phyloP scores from a whole-genome alignment of 2,797 vertebrate genomes.

The Pseudomugil tenellus region DNA sequence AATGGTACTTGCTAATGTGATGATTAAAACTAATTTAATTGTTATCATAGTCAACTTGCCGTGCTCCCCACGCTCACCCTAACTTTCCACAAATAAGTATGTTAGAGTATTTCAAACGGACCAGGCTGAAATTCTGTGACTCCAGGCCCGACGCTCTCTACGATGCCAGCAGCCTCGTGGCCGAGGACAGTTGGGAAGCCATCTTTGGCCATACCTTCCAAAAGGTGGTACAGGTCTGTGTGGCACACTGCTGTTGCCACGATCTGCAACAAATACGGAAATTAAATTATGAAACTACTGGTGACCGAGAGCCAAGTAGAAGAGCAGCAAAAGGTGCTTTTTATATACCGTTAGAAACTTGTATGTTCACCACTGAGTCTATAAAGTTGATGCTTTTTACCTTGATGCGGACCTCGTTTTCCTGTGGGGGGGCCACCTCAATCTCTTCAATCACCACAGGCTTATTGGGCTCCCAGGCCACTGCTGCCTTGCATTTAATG shows the following conservation, averaged over 20 bases:
- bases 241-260: conserved; percentile 97
- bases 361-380: no score
- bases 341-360: no score
- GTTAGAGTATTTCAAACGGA: no score
- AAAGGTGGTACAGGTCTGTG: conserved; percentile 94
- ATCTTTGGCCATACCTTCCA: conserved; percentile 93
- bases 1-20: no score
- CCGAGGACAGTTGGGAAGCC: conserved; percentile 95
- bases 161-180: conserved; percentile 93
- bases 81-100: no score
- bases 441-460: conserved; percentile 90
- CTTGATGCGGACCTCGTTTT: conserved; percentile 91
- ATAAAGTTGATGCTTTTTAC: conserved; percentile 74
- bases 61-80: no score
- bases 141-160: conserved; percentile 95
- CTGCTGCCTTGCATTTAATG: conserved; percentile 92
- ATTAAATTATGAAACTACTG: no score
- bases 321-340: no score
- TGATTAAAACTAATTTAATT: no score
- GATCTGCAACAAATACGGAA: no score
- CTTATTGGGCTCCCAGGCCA: conserved; percentile 86
- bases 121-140: conserved; percentile 94
- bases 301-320: no score
- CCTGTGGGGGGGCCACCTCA: conserved; percentile 89
- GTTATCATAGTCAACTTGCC: no score